phyloP scores from a whole-genome alignment of 2,888 invertebrate genomes.

The Aporophyla nigra region DNA sequence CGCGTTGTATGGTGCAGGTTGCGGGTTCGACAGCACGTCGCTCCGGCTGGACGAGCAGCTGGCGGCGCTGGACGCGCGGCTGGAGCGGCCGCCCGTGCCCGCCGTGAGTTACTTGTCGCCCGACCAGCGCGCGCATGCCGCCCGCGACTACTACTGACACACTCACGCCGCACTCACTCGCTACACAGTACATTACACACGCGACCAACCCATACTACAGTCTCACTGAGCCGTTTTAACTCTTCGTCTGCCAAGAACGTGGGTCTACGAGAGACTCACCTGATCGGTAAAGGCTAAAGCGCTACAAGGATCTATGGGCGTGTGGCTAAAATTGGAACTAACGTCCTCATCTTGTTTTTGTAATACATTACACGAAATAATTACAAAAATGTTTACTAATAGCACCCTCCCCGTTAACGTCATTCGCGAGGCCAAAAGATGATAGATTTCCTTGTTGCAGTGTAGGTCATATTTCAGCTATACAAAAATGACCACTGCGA shows the following conservation, averaged over 20 bases:
- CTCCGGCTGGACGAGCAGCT: conserved; percentile 95
- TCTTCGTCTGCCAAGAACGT: too few species aligned
- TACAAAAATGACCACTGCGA: not conserved
- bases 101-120: conserved; percentile 87
- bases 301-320: too few species aligned
- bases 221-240: not conserved
- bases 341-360: not conserved
- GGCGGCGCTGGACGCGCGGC: conserved; percentile 95
- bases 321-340: too few species aligned
- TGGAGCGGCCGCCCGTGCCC: conserved; percentile 93
- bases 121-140: conserved; percentile 70
- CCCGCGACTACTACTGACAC: conserved; percentile 79
- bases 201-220: not conserved
- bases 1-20: conserved; percentile 73
- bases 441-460: not conserved
- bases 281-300: too few species aligned
- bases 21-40: conserved; percentile 93
- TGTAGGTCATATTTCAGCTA: not conserved
- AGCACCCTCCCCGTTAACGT: not conserved
- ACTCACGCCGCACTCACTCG: not conserved
- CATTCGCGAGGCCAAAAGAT: not conserved
- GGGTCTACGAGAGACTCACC: too few species aligned
- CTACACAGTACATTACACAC: conserved; percentile 4
- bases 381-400: not conserved
- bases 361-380: too few species aligned